Base-by-base conservation (phyloP, 2,888 invertebrate genomes). In the Melangyna quadrimaculata region DNA sequence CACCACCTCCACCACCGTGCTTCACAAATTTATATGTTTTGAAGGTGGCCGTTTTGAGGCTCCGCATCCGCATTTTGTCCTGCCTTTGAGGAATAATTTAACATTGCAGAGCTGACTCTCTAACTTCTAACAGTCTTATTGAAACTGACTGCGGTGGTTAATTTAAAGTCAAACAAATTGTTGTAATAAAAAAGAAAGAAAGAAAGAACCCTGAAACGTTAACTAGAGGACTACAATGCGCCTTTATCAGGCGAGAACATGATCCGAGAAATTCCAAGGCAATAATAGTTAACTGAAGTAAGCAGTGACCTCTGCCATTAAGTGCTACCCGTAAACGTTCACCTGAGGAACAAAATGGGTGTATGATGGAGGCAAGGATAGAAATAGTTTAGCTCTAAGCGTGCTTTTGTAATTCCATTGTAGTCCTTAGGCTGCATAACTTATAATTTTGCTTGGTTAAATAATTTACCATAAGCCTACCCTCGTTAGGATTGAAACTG, bases 121-220 rank as follows among this genome's bases (percentile, higher is more conserved):
- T 27, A 55, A 48, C 57, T n/a, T 37, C 19, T 27, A 55, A 48
- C 57, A 37, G 55, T 55, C 17, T n/a, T 57, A 6, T 10, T 19
- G 22, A 67, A 32, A 2, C 10, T 51, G 27, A 0, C 9, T 43
- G 55, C 40, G 57, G 73, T 73, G 71, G 86, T 43, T 86, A 81
- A 81, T 86, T 86, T 86, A 86, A 81, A 61, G 86, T 67, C 81
- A 70, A 86, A 86, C 86, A 86, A 86, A 86, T 86, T 86, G 86
- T 78, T n/a, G 72, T 53, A 55, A 70, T 86, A 81, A 81, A 81
- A 32, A 71, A 74, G 43, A 40, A 22, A 40, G 27, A 65, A 51
- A 63, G 51, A 69, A 61, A 72, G 27, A 5, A 48, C 32, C 14
- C n/a, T 29, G 22, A 35, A 72, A 77, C 61, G 35, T 69, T 77